These are phyloP conservation scores for Diarsia mendica DNA, from an alignment of 2,888 invertebrate genomes.

Conservation along the genomic window DNA sequence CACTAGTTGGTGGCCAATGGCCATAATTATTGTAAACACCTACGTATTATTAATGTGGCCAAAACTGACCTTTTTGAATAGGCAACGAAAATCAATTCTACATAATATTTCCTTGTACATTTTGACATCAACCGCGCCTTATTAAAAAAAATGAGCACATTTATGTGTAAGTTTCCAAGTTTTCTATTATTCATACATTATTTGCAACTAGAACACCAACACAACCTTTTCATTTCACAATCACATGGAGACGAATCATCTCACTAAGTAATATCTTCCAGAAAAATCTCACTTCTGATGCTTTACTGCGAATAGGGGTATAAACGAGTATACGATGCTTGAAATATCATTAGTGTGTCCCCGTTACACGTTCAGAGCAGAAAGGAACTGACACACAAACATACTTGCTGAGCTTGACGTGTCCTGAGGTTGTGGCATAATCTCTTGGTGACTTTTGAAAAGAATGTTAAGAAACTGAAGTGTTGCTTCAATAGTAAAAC, in stretches of 20 bases:
- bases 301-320: neutral
- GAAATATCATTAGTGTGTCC: slow-evolving; percentile 45
- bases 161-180: too few relatives aligned
- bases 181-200: neutral
- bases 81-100: neutral
- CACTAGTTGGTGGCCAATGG: neutral
- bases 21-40: neutral
- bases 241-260: neutral
- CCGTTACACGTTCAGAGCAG: slow-evolving; percentile 25
- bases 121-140: too few relatives aligned
- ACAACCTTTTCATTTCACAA: neutral
- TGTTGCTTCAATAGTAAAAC: neutral
- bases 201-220: neutral
- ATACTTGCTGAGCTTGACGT: neutral
- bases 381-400: neutral
- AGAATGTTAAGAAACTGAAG: neutral
- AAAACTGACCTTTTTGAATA: neutral
- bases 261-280: slow-evolving; percentile 13
- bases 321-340: slow-evolving; percentile 1
- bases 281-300: neutral
- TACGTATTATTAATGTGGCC: too few relatives aligned
- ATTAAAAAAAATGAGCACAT: too few relatives aligned
- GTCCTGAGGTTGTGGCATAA: neutral
- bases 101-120: neutral
- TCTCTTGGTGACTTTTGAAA: neutral